phyloP scores from a whole-genome alignment of 1,140 invertebrate species.

The Aphelinus certus region DNA sequence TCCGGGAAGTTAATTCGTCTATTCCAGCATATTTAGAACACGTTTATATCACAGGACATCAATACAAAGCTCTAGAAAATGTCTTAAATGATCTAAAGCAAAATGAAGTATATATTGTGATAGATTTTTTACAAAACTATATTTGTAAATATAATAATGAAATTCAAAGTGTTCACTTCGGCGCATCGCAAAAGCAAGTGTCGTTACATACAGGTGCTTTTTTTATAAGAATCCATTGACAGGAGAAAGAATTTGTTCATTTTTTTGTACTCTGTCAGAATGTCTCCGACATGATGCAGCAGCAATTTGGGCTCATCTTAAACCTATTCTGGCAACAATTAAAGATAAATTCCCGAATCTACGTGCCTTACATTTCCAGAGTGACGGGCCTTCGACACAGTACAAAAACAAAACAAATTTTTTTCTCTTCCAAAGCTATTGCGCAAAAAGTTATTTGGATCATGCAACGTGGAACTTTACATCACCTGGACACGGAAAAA shows the following conservation, averaged over 20 bases:
- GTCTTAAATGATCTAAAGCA: slow-evolving; percentile 49
- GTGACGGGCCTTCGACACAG: slow-evolving; percentile 46
- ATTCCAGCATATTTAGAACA: slow-evolving; percentile 43
- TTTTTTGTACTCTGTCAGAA: slow-evolving; percentile 55
- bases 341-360: slow-evolving; percentile 25
- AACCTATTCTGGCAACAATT: slow-evolving; percentile 49
- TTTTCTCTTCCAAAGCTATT: slow-evolving; percentile 36
- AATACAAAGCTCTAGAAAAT: slow-evolving; percentile 47
- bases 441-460: slow-evolving; percentile 24
- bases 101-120: slow-evolving; percentile 50
- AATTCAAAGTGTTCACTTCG: slow-evolving; percentile 55
- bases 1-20: slow-evolving; percentile 29
- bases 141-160: slow-evolving; percentile 52
- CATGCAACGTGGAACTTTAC: slow-evolving; percentile 59
- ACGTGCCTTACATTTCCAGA: slow-evolving; percentile 43
- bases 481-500: slow-evolving; percentile 63
- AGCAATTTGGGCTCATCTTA: slow-evolving; percentile 55
- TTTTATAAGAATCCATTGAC: slow-evolving; percentile 40
- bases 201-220: slow-evolving; percentile 55
- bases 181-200: slow-evolving; percentile 49
- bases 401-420: slow-evolving; percentile 46
- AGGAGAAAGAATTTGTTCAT: slow-evolving; percentile 43
- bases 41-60: slow-evolving; percentile 47
- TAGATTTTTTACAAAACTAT: slow-evolving; percentile 58
- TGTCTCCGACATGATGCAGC: slow-evolving; percentile 53